A percentile compares a stretch with the other conserved stretches of the same genome.
Evolutionary conservation across 1,140 invertebrate genomes (phyloP).

Genomic region (Amphibalanus amphitrite): DNA sequence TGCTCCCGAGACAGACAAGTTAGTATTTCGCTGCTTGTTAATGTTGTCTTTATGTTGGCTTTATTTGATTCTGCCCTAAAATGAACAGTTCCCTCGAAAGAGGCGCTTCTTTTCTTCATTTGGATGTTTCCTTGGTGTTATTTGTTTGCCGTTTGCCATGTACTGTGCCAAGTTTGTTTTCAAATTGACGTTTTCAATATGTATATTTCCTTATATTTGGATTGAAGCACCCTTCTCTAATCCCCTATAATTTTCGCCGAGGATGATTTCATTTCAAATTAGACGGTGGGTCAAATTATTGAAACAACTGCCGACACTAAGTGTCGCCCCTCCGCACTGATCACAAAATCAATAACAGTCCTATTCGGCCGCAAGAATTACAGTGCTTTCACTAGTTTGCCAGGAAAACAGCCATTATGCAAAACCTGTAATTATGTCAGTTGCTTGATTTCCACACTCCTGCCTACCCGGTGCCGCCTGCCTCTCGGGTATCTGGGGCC

Average conservation of each 20-base stretch:
- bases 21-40: neutral
- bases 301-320: neutral
- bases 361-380: neutral
- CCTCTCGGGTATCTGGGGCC: neutral
- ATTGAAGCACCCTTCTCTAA: neutral
- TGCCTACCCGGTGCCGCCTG: neutral
- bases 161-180: neutral
- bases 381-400: neutral
- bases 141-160: neutral
- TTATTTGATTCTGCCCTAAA: neutral
- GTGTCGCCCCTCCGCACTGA: neutral
- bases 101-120: neutral
- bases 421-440: neutral
- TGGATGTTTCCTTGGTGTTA: neutral
- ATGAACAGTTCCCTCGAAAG: neutral
- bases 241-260: neutral
- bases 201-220: neutral
- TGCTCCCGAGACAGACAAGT: neutral
- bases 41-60: neutral
- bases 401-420: neutral
- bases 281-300: neutral
- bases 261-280: conserved; percentile 1
- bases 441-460: neutral
- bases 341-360: neutral
- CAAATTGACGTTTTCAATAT: neutral